These are phyloP conservation scores for Marmota monax DNA, from an alignment of 2,113 vertebrate species.

Conservation along the genomic window DNA sequence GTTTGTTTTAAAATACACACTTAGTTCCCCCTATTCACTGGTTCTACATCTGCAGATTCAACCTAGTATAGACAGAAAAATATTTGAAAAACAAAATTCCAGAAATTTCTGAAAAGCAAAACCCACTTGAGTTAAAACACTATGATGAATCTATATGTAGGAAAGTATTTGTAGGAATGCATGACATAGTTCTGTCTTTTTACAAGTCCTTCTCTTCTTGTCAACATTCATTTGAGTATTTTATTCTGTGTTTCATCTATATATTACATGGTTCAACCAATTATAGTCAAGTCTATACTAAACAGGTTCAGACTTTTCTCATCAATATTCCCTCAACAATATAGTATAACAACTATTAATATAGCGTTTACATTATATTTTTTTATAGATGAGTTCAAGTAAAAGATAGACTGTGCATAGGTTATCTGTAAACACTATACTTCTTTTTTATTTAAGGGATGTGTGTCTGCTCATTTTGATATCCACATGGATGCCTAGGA, in stretches of 20 bases:
- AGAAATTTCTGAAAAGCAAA: background rate
- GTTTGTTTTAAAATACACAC: background rate
- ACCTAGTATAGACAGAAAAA: background rate
- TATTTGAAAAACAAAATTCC: background rate
- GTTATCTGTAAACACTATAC: background rate
- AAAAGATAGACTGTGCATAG: background rate
- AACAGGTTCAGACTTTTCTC: background rate
- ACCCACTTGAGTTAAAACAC: background rate
- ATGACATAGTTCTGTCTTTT: background rate
- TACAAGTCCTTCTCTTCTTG: background rate
- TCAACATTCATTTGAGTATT: background rate
- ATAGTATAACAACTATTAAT: background rate
- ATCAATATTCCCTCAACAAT: background rate
- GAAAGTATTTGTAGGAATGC: background rate
- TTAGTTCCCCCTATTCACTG: background rate
- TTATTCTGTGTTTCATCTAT: accelerated
- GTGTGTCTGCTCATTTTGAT: background rate
- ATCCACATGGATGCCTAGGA: background rate
- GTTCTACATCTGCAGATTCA: background rate
- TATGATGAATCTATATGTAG: background rate
- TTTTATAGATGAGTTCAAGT: background rate
- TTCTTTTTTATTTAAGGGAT: background rate
- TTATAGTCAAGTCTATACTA: background rate
- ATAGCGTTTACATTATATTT: background rate
- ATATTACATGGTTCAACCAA: background rate